phyloP scores from a whole-genome alignment of 2,888 invertebrate species.

The Biston betularia region DNA sequence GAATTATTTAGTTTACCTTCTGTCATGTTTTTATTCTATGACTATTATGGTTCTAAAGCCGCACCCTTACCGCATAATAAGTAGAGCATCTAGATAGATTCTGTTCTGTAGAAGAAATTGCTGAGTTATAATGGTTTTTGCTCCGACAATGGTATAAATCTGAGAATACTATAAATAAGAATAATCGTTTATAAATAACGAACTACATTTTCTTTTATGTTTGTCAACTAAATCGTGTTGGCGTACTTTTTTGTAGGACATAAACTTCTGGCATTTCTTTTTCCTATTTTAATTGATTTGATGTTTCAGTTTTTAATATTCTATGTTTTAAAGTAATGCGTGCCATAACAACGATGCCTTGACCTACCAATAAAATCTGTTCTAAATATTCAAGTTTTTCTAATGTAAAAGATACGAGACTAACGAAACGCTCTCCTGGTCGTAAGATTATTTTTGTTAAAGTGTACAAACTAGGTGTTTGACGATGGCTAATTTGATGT shows the following conservation, averaged over 20 bases:
- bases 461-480: too few relatives aligned
- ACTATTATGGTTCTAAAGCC: slow-evolving; percentile 22
- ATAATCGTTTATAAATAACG: background rate
- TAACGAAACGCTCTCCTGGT: too few relatives aligned
- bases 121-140: slow-evolving; percentile 11
- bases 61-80: slow-evolving; percentile 27
- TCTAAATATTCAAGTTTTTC: too few relatives aligned
- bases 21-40: slow-evolving; percentile 18
- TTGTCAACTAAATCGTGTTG: background rate
- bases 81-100: slow-evolving; percentile 29
- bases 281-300: background rate
- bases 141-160: slow-evolving; percentile 6
- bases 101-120: slow-evolving; percentile 10
- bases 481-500: too few relatives aligned
- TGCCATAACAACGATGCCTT: too few relatives aligned
- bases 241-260: background rate
- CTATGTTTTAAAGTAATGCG: too few relatives aligned
- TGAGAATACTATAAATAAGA: background rate
- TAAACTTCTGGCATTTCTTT: too few relatives aligned
- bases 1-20: slow-evolving; percentile 9
- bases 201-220: background rate
- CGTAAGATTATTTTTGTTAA: too few relatives aligned
- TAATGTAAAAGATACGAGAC: too few relatives aligned
- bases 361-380: too few relatives aligned
- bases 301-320: background rate